Conservation (phyloP, 2,113 vertebrate genomes). For the Rafetus swinhoei region DNA sequence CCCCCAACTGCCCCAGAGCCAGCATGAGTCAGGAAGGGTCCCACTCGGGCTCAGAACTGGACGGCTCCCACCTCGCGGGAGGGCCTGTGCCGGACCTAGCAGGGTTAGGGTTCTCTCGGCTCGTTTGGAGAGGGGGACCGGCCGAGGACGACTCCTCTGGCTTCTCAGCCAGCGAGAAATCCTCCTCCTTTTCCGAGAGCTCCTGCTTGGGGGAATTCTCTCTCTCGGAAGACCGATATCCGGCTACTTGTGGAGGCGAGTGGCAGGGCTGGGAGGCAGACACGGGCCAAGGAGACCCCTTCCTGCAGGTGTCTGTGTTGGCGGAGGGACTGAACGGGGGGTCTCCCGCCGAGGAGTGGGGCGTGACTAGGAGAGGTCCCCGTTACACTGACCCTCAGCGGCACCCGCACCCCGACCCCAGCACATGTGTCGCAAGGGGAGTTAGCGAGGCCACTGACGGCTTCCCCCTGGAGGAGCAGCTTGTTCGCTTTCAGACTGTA, state of each 20-base stretch:
- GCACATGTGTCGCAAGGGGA: accelerated
- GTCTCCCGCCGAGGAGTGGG: accelerated
- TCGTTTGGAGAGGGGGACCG: not conserved
- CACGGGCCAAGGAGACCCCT: not conserved
- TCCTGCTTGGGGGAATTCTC: not conserved
- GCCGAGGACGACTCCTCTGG: not conserved
- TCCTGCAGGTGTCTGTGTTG: not conserved
- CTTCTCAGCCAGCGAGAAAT: not conserved
- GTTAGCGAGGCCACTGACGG: accelerated
- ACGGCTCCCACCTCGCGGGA: not conserved
- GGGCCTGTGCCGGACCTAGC: not conserved
- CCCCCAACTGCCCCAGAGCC: not conserved
- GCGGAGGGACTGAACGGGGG: not conserved
- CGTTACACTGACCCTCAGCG: not conserved
- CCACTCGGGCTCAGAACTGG: not conserved
- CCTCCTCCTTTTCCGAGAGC: not conserved
- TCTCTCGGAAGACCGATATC: not conserved
- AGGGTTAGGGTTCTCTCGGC: not conserved
- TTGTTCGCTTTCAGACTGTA: slow-evolving; percentile 1
- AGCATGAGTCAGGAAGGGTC: not conserved
- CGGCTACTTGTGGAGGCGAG: accelerated
- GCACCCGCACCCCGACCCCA: not conserved
- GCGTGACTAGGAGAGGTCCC: not conserved
- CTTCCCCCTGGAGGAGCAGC: not conserved
- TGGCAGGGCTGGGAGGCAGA: not conserved